Base-by-base conservation (phyloP, 2,888 invertebrate genomes). In the Polydrusus pterygomalis region DNA sequence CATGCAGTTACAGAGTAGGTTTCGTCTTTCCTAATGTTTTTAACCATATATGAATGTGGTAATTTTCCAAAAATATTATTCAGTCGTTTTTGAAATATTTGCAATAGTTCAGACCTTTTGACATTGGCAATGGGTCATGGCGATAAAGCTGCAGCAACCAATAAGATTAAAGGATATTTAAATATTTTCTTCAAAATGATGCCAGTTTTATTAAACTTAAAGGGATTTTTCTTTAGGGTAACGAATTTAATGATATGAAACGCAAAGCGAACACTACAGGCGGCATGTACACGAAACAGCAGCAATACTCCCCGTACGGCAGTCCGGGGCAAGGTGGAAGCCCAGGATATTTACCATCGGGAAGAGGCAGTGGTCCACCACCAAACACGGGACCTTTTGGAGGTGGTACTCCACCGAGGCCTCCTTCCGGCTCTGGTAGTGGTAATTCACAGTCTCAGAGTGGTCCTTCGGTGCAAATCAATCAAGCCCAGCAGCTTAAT, bases 401-500 rank as follows among this genome's bases (percentile, higher is more conserved):
- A 15, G 87, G 86, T 30, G 87, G 87, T 8, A 87, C 90, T 10
- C 90, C 90, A 15, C 90, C 90, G 0, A 89, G 90, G 79, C 90
- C 90, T 15, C 88, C 90, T 0, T 89, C 90, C 0, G 90, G 90
- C 62, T 88, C 90, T 1, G 85, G 85, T 11, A 82, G 81, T 2
- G 79, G 77, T 11, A 60, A 49, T 49, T 72, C 74, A n/a, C 70
- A 74, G n/a, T 83, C 81, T 63, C 81, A 80, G 47, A 80, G 82
- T 9, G 89, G 91, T 10, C 88, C 92, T 40, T 91, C 91, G 47
- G 88, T 96, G 80, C 96, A 96, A 87, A 95, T 96, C 89, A 94
- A 94, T 85, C 96, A 96, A 87, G 94, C 95, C 71, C 96, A 96
- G 86, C 96, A 96, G 87, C 88, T 96, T 87, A 96, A 96, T 87